Conservation (phyloP, 2,797 vertebrate genomes). For the Emys orbicularis region DNA sequence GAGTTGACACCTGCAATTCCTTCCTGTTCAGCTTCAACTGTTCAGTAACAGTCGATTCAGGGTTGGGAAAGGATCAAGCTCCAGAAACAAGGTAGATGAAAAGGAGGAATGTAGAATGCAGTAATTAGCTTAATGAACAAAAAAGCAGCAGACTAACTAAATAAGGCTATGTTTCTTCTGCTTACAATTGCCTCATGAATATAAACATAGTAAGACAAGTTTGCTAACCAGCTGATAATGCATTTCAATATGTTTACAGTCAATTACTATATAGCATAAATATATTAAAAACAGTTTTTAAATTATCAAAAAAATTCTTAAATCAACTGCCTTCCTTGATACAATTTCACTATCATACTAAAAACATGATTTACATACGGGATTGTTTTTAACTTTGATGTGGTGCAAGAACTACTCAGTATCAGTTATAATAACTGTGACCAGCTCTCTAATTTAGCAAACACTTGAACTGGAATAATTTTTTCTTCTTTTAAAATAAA, state of each 20-base stretch:
- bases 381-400: background rate
- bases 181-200: conserved; percentile 75
- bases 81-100: conserved; percentile 84
- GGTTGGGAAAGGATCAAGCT: conserved; percentile 91
- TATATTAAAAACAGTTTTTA: conserved; percentile 48
- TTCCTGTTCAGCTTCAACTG: conserved; percentile 99
- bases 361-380: background rate
- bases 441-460: conserved; percentile 56
- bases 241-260: conserved; percentile 65
- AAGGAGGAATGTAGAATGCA: conserved; percentile 80
- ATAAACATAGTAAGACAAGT: conserved; percentile 70
- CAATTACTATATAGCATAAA: conserved; percentile 24
- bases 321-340: conserved; percentile 16
- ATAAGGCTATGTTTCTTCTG: conserved; percentile 75
- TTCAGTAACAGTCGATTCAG: conserved; percentile 99
- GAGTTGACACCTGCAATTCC: conserved; percentile 99
- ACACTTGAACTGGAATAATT: conserved; percentile 49
- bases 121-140: conserved; percentile 89
- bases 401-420: background rate
- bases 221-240: conserved; percentile 76
- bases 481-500: conserved; percentile 48
- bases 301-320: conserved; percentile 37
- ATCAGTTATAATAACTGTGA: background rate
- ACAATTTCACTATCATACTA: background rate
- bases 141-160: conserved; percentile 81